Evolutionary conservation across 2,113 vertebrate genomes (phyloP), one percentile per base, ranked within the genome.

Genomic region (Turnix velox): DNA sequence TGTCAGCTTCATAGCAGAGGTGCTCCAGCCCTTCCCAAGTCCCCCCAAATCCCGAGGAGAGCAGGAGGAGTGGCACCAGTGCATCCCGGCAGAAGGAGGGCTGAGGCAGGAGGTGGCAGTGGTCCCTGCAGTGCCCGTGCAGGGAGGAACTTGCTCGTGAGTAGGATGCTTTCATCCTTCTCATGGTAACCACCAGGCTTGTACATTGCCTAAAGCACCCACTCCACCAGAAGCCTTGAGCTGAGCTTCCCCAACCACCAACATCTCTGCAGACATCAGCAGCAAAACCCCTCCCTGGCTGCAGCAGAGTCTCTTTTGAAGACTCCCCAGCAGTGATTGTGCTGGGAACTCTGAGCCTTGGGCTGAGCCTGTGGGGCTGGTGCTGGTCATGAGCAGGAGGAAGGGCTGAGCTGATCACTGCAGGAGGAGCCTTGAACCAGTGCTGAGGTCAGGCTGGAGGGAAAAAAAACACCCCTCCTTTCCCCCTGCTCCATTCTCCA

Each of bases 21-120:
- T n/a, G n/a, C n/a, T n/a, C 6, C 0, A 0, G 27, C 39, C 46
- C 46, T 25, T n/a, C n/a, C 2, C 3, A n/a, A 18, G 33, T 4
- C 59, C 45, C 7, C 8, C 1, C 1, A 4, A 6, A 6, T 14
- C 30, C 30, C 77, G 6, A 12, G 62, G 30, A 23, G 18, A 42
- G 57, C 55, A 27, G 49, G 18, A 48, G 31, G 14, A 54, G 42
- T 72, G 43, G 43, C 28, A 23, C 30, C 40, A 13, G 20, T 18
- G 66, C 40, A 14, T 6, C 54, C 37, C 54, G 18, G 39, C 18
- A 27, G 54, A 59, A 13, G 4, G 49, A 59, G 7, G 13, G 10
- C 67, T 31, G 35, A 17, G 58, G 18, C 18, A 24, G 35, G 43
- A 45, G 45, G 39, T 9, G 25, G 28, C n/a, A 39, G 55, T 0